These are phyloP conservation scores for Pandemis cinnamomeana DNA, from an alignment of 2,888 invertebrate species.

Conservation along the genomic window DNA sequence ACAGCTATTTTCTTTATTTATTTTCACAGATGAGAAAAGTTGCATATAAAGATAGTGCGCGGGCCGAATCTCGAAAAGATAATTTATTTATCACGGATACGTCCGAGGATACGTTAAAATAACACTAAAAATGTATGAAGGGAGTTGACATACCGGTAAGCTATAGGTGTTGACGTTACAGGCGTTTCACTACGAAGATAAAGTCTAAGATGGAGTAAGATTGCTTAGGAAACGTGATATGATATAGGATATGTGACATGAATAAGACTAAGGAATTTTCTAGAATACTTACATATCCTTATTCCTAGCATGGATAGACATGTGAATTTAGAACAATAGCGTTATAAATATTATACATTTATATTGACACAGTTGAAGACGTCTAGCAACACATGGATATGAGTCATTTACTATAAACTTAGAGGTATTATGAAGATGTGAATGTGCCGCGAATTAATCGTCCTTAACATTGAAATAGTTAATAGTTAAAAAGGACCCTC, in stretches of 20 bases:
- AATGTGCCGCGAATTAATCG: not conserved
- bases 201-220: too few species aligned
- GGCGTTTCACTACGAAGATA: too few species aligned
- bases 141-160: too few species aligned
- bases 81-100: too few species aligned
- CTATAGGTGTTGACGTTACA: too few species aligned
- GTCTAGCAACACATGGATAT: not conserved
- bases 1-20: too few species aligned
- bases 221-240: not conserved
- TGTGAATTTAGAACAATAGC: slow-evolving; percentile 60
- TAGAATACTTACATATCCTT: slow-evolving; percentile 78
- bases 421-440: not conserved
- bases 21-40: too few species aligned
- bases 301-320: slow-evolving; percentile 75
- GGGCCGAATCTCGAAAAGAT: too few species aligned
- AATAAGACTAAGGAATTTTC: slow-evolving; percentile 30
- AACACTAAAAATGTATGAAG: too few species aligned
- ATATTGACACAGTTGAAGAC: slow-evolving; percentile 19
- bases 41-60: too few species aligned
- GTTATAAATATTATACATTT: slow-evolving; percentile 46
- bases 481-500: not conserved
- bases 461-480: slow-evolving; percentile 1
- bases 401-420: slow-evolving; percentile 17
- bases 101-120: too few species aligned
- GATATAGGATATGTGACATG: not conserved